Conservation (phyloP, 2,797 vertebrate genomes). For the Jordanella pulchra region DNA sequence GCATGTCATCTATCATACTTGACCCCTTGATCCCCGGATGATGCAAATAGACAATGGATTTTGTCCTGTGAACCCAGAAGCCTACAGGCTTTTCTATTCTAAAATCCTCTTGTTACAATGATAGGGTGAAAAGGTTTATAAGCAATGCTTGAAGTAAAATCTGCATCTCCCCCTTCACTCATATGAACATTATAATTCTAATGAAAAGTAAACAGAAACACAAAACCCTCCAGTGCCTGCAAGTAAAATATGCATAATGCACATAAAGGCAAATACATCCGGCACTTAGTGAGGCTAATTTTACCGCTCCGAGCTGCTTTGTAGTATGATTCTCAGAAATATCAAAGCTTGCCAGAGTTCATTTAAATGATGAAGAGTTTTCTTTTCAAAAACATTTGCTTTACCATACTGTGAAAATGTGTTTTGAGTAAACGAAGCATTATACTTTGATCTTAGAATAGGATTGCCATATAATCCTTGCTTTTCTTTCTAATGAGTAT, state of each 20-base stretch:
- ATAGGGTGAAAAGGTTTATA: conserved; percentile 6
- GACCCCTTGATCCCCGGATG: conserved; percentile 71
- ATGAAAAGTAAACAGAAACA: conserved; percentile 29
- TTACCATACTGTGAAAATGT: conserved; percentile 29
- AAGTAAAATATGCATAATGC: conserved; percentile 23
- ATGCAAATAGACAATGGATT: conserved; percentile 63
- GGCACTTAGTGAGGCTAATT: conserved; percentile 24
- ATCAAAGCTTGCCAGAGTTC: conserved; percentile 40
- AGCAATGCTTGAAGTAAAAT: conserved; percentile 1
- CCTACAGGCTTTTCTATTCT: background rate
- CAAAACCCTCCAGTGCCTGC: conserved; percentile 18
- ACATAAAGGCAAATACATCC: conserved; percentile 15
- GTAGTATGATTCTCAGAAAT: conserved; percentile 23
- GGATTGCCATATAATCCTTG: conserved; percentile 39
- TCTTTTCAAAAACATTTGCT: conserved; percentile 30
- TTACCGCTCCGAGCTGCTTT: conserved; percentile 24
- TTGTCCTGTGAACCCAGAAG: conserved; percentile 41
- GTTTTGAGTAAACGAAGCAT: conserved; percentile 43
- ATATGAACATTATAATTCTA: conserved; percentile 22
- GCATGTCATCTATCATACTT: conserved; percentile 78
- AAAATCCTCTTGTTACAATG: conserved; percentile 18
- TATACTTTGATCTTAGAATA: conserved; percentile 47
- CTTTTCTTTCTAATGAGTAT: conserved; percentile 52
- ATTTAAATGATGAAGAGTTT: conserved; percentile 44
- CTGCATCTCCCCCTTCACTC: conserved; percentile 2